Base-by-base conservation (phyloP, 2,888 invertebrate genomes). In the Loripinus fragilis region DNA sequence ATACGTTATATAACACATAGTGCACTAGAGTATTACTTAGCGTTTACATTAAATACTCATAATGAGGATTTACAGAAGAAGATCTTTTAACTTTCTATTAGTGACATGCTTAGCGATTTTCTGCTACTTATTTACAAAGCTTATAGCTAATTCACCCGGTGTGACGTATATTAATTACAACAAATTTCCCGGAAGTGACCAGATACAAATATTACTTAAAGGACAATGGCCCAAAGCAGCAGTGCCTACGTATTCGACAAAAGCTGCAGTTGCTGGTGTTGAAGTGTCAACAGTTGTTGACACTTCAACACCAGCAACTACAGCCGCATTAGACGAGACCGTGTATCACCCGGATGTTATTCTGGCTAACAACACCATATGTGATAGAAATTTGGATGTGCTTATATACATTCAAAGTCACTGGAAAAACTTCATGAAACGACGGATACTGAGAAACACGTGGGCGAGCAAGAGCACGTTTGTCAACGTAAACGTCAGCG, bases 401-500 rank as follows among this genome's bases (percentile, higher is more conserved):
- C 69, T 88, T 12, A 78, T 87, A 17, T 89, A 88, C 70, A 76
- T 87, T 23, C 87, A 88, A n/a, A 87, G 86, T 76, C 71, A 70
- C 0, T 83, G 84, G 78, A 74, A 65, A 33, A 83, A 88, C 71
- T 77, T 81, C 33, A 72, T 75, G 52, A 77, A 74, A 15, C 71
- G 88, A 12, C 66, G 80, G 30, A 64, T 75, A 5, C 64, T 89
- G n/a, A 71, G 88, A 25, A 82, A 85, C 52, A 87, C 86, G 0
- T 89, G 88, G 88, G 86, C 81, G 1, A 84, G 80, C 28, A 70
- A 35, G 20, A 74, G 66, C 33, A 71, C 69, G 0, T 78, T 86
- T 38, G 52, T 42, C 17, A 73, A 80, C 17, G 78, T 84, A 2
- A 76, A 67, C 20, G 64, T 88, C 0, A 75, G 74, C 52, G 74